Evolutionary conservation across 2,888 invertebrate species (phyloP).

Genomic region (Lissonota sp.): DNA sequence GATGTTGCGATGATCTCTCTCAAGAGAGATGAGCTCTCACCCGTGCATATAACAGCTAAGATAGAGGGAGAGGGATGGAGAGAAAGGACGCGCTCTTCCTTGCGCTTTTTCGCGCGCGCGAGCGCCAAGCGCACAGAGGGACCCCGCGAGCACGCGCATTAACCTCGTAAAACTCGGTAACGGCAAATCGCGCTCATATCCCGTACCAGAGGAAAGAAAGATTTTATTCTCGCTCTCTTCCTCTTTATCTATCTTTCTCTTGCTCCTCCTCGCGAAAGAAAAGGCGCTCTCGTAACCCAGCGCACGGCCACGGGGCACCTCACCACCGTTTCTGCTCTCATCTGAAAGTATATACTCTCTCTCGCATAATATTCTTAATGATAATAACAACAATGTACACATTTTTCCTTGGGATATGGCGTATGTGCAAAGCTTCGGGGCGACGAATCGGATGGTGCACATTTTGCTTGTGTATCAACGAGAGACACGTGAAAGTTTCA

Average conservation of each 20-base stretch:
- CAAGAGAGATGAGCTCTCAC: constrained; percentile 24
- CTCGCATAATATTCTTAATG: constrained; percentile 18
- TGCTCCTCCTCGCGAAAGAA: background rate
- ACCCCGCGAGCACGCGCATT: constrained; percentile 72
- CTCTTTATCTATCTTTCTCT: background rate
- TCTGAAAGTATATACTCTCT: constrained; percentile 15
- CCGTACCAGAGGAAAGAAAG: constrained; percentile 30
- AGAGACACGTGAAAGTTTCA: constrained; percentile 62
- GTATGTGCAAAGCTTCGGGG: constrained; percentile 23
- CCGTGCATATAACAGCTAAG: background rate
- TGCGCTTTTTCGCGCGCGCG: constrained; percentile 31
- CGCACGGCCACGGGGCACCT: constrained; percentile 57
- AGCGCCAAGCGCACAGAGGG: constrained; percentile 41
- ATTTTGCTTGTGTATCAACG: constrained; percentile 25
- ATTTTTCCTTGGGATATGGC: constrained; percentile 4
- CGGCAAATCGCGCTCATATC: constrained; percentile 71
- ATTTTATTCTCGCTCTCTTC: constrained; percentile 14
- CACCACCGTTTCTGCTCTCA: constrained; percentile 25
- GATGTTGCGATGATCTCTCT: constrained; percentile 61
- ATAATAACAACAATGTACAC: constrained; percentile 28
- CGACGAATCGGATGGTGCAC: constrained; percentile 36
- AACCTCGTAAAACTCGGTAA: constrained; percentile 77
- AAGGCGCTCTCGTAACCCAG: constrained; percentile 46
- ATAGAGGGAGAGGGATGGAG: too few relatives aligned
- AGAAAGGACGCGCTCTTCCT: too few relatives aligned